Evolutionary conservation across 2,113 vertebrate genomes (phyloP).

Genomic region (Oryctolagus cuniculus): DNA sequence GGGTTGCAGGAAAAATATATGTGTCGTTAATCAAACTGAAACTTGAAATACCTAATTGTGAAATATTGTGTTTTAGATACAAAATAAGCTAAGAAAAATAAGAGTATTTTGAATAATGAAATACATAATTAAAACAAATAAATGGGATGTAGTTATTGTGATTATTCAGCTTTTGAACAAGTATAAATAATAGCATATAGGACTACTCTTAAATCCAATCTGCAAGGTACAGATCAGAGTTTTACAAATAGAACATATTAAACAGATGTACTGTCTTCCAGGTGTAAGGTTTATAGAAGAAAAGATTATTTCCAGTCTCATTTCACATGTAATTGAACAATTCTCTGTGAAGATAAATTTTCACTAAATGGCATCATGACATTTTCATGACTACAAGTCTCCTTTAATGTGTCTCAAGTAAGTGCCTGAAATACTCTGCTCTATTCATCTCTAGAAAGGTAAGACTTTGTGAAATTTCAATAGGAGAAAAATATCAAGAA

Average conservation of each 20-base stretch:
- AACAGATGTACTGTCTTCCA: conserved; percentile 81
- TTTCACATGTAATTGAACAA: conserved; percentile 80
- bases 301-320: conserved; percentile 81
- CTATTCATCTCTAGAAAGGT: conserved; percentile 60
- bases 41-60: conserved; percentile 29
- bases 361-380: conserved; percentile 78
- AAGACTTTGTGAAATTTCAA: conserved; percentile 67
- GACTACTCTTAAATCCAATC: neutral
- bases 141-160: conserved; percentile 20
- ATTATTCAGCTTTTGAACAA: conserved; percentile 4
- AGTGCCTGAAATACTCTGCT: conserved; percentile 68
- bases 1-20: neutral
- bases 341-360: conserved; percentile 82
- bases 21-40: neutral
- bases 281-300: conserved; percentile 80
- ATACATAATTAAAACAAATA: conserved; percentile 48
- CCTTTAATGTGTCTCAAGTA: conserved; percentile 72
- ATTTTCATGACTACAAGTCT: conserved; percentile 81
- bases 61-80: conserved; percentile 17
- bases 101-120: neutral
- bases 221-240: conserved; percentile 55
- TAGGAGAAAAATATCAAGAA: conserved; percentile 58
- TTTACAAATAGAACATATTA: conserved; percentile 74
- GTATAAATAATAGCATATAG: neutral
- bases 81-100: conserved; percentile 5